These are phyloP conservation scores for Brachystomella parvula DNA, from an alignment of 1,140 invertebrate genomes.

Conservation along the genomic window DNA sequence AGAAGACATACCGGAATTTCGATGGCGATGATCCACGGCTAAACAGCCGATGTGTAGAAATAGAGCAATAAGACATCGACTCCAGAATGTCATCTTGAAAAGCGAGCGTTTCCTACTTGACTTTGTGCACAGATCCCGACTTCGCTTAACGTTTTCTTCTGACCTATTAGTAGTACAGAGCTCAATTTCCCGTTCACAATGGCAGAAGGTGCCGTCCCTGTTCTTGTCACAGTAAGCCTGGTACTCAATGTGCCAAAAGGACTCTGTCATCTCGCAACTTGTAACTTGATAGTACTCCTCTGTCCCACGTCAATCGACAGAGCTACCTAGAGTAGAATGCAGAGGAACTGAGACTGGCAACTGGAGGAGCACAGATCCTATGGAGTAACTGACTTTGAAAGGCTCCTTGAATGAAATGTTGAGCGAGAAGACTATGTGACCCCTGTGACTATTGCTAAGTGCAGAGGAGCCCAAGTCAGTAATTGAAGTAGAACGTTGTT, in stretches of 20 bases:
- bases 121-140: background rate
- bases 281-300: no score
- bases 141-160: background rate
- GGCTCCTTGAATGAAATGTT: no score
- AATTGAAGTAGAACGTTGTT: no score
- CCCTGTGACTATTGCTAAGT: no score
- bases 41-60: slow-evolving; percentile 32
- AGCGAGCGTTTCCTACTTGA: background rate
- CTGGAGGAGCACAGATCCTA: no score
- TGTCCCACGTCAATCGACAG: no score
- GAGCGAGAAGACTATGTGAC: no score
- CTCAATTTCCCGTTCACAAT: background rate
- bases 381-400: no score
- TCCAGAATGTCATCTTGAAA: slow-evolving; percentile 25
- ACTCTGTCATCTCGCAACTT: background rate
- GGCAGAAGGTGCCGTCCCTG: background rate
- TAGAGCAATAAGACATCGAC: slow-evolving; percentile 24
- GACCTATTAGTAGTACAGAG: background rate
- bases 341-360: no score
- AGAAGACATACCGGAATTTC: background rate
- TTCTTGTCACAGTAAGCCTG: background rate
- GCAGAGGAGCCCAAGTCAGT: no score
- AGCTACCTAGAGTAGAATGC: no score
- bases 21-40: slow-evolving; percentile 16
- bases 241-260: background rate